Evolutionary conservation across 2,113 vertebrate genomes (phyloP), one percentile per base, ranked within the genome.

Genomic region (Callipepla squamata): DNA sequence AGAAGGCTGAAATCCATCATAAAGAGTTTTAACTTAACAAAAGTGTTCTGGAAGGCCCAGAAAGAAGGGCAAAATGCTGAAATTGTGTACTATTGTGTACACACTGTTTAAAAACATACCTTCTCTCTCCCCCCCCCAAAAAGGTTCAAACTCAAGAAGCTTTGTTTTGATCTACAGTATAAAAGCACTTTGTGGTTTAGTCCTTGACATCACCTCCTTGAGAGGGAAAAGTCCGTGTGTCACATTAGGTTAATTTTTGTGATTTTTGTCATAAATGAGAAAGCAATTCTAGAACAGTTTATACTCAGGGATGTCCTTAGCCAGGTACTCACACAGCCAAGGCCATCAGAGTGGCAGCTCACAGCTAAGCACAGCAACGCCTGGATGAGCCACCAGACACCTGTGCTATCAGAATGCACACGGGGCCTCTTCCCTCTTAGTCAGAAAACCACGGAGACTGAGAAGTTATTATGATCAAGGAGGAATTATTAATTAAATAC

Each of bases 61-160:
- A 57, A 63, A 6, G 63, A 79, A 63, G 20, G 20, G 32, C 44
- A 28, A 89, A 59, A 80, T 40, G 25, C 13, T 70, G 65, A 61
- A 2, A 3, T 55, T 17, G 58, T 3, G 38, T 17, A 59, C 28
- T 8, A 45, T 2, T 17, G 4, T 28, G 21, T 40, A 16, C 34
- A 45, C 94, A 57, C 7, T 38, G 6, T 65, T 85, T 53, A 48
- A 44, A 89, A 93, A 78, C 88, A 79, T 9, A 67, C 0, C 23
- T 17, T 44, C 30, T 4, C 34, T 4, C 11, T 0, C 25, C 3
- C 32, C 21, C 7, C n/a, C 3, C 8, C 21, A 11, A 45, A 89
- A 45, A 30, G 13, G 3, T 47, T 38, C 28, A 28, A 17, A 63
- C 2, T 61, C 30, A 44, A 20, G 21, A 80, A 53, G 21, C 30